Evolutionary conservation across 2,797 vertebrate genomes (phyloP).

Genomic region (Scolopax rusticola): DNA sequence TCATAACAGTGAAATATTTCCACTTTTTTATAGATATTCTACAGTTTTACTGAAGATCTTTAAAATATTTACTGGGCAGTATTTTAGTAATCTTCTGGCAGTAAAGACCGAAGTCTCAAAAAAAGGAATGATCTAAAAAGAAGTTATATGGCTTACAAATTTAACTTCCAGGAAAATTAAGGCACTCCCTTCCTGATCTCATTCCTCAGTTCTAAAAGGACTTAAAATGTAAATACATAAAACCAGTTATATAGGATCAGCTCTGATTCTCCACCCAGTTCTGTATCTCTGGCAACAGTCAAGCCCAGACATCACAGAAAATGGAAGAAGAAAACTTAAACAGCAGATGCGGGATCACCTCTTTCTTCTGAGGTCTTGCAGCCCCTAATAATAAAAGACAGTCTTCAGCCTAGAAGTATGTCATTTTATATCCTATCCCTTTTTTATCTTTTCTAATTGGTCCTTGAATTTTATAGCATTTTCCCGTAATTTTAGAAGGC

Average conservation of each 20-base stretch:
- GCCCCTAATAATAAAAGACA: neutral
- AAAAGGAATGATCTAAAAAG: neutral
- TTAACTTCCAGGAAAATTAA: neutral
- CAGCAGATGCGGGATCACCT: neutral
- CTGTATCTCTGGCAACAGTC: neutral
- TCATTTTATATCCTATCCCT: neutral
- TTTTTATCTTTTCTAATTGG: neutral
- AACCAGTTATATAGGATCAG: neutral
- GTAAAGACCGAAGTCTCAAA: neutral
- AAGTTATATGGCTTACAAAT: neutral
- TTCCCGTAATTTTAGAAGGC: neutral
- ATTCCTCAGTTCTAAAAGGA: neutral
- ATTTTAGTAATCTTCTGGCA: neutral
- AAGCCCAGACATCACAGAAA: neutral
- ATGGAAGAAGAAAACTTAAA: neutral
- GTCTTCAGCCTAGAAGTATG: neutral
- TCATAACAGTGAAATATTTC: neutral
- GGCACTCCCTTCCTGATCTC: neutral
- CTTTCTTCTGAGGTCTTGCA: neutral
- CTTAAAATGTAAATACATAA: neutral
- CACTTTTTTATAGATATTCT: neutral
- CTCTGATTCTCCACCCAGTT: neutral
- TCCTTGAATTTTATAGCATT: neutral
- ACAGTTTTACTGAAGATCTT: neutral
- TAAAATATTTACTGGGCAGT: neutral